Evolutionary conservation across 2,888 invertebrate species (phyloP), one percentile per base, ranked within the genome.

Genomic region (Acronicta aceris): DNA sequence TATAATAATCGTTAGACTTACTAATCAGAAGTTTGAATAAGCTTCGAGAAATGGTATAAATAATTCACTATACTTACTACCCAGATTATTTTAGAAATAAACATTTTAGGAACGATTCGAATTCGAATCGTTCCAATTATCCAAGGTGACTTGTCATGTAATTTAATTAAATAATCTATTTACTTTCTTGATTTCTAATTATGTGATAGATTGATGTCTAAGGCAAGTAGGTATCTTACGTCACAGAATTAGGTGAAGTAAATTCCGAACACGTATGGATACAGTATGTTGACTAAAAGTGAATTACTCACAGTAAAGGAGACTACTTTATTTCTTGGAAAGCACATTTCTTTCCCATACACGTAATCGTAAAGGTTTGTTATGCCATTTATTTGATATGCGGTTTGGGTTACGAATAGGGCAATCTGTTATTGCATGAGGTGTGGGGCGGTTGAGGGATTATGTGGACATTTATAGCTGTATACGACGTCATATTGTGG

Each of bases 281-380:
- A 50, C 12, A 33, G 33, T 33, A 33, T 5, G 33, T 49, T 45
- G 56, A 49, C 45, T 8, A 17, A 53, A 50, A 50, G 8, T 47
- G 27, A 49, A 52, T 21, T 49, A 41, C 27, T 42, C 8, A 25
- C 25, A 40, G 5, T 33, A 21, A 15, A 30, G 36, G 52, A 62
- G n/a, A 52, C 30, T 27, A 51, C 25, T 36, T 21, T 49, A 46
- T 43, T 59, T 68, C 72, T 65, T 0, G 16, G 66, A 71, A 65
- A 48, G 4, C 30, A 4, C 38, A 40, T 71, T 57, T 50, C 41
- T 64, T 71, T 56, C 36, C 27, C 27, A n/a, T n/a, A n/a, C n/a
- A n/a, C n/a, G 36, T 40, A 46, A 54, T 51, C 43, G 59, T 59
- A 48, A 51, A 48, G 8, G 41, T 51, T 52, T 55, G 30, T 42